phyloP scores from a whole-genome alignment of 2,888 invertebrate genomes.

The Pandemis heparana region DNA sequence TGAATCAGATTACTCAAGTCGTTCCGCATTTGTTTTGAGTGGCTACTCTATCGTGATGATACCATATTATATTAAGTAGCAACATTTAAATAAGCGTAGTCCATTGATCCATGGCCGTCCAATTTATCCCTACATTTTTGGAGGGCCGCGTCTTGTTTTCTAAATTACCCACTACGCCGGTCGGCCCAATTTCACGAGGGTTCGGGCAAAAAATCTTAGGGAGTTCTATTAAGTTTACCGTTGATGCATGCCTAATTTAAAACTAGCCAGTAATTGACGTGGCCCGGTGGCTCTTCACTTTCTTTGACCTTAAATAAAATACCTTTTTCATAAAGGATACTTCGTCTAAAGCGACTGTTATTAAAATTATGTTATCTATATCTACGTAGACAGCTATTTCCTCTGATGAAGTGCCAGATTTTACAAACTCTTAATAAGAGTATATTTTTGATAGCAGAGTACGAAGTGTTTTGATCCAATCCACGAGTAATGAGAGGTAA shows the following conservation, averaged over 20 bases:
- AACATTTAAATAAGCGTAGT: constrained; percentile 37
- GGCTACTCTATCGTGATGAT: constrained; percentile 9
- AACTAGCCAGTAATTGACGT: constrained; percentile 43
- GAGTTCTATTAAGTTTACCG: constrained; percentile 56
- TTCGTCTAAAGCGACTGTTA: not conserved
- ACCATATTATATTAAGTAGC: constrained; percentile 5
- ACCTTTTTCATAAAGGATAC: not conserved
- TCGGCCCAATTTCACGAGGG: constrained; percentile 54
- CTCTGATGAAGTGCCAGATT: constrained; percentile 22
- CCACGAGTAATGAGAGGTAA: constrained; percentile 30
- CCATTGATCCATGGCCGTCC: constrained; percentile 49
- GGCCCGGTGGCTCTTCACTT: not conserved
- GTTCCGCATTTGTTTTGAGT: not conserved
- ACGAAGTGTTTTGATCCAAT: constrained; percentile 16
- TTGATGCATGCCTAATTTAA: constrained; percentile 54
- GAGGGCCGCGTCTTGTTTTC: constrained; percentile 54
- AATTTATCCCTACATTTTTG: constrained; percentile 48
- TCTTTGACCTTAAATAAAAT: not conserved
- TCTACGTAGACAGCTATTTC: constrained; percentile 24
- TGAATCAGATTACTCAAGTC: not conserved
- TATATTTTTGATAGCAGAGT: constrained; percentile 20
- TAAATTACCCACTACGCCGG: constrained; percentile 55
- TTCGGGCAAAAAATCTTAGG: constrained; percentile 62
- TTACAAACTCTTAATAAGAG: constrained; percentile 25
- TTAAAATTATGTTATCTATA: not conserved